A percentile compares a stretch with the other conserved stretches of the same genome.
These are phyloP conservation scores for Coenonympha arcania DNA, from an alignment of 2,888 invertebrate genomes.

Conservation along the genomic window DNA sequence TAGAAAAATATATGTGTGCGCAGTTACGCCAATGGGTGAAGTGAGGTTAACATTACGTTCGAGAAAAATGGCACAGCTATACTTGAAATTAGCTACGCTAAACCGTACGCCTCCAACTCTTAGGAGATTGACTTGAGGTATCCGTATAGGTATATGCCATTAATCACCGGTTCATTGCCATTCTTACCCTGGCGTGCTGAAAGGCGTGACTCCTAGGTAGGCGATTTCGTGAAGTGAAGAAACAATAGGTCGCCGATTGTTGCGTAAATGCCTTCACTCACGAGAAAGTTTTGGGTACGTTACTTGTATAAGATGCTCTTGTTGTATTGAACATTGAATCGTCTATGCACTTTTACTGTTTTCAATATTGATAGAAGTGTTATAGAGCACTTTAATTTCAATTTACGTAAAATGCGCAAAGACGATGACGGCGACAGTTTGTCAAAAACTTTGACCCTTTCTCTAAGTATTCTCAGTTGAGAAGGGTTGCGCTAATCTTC, in stretches of 20 bases:
- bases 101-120: slow-evolving; percentile 21
- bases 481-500: too few relatives aligned
- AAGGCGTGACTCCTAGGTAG: slow-evolving; percentile 38
- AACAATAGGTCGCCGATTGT: slow-evolving; percentile 48
- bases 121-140: slow-evolving; percentile 32
- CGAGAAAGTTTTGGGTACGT: slow-evolving; percentile 21
- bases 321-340: background rate
- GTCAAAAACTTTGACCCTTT: too few relatives aligned
- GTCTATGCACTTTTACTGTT: too few relatives aligned
- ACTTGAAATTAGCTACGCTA: slow-evolving; percentile 26
- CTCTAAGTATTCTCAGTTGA: too few relatives aligned
- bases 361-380: too few relatives aligned
- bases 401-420: too few relatives aligned
- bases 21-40: too few relatives aligned
- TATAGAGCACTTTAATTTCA: too few relatives aligned
- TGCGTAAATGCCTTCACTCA: slow-evolving; percentile 35
- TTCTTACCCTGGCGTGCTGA: slow-evolving; percentile 43
- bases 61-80: background rate
- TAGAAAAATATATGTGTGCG: too few relatives aligned
- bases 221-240: slow-evolving; percentile 41
- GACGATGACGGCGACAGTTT: too few relatives aligned
- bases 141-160: too few relatives aligned
- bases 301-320: slow-evolving; percentile 15
- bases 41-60: too few relatives aligned
- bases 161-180: slow-evolving; percentile 45